A percentile compares a stretch with the other conserved stretches of the same genome.
Evolutionary conservation across 2,888 invertebrate species (phyloP).

Genomic region (Rhagophthalmus giganteus): DNA sequence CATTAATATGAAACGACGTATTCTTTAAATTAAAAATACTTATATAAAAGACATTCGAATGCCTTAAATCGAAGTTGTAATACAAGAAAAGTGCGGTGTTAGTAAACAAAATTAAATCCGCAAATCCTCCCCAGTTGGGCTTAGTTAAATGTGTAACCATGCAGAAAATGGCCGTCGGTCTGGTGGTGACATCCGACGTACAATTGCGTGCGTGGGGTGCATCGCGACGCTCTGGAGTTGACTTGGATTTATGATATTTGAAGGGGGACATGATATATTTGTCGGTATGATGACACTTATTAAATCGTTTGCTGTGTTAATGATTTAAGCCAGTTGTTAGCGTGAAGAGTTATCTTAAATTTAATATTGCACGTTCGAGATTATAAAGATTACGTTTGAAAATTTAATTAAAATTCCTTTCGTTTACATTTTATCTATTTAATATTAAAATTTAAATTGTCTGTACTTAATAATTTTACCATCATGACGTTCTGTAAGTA

Average conservation of each 20-base stretch:
- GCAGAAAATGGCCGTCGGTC: constrained; percentile 54
- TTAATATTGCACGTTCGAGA: too few relatives aligned
- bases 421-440: too few relatives aligned
- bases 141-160: constrained; percentile 45
- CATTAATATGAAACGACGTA: too few relatives aligned
- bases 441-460: too few relatives aligned
- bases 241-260: constrained; percentile 53
- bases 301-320: constrained; percentile 53
- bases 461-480: too few relatives aligned
- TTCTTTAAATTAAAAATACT: too few relatives aligned
- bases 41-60: too few relatives aligned
- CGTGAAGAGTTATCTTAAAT: neutral
- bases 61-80: too few relatives aligned
- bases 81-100: constrained; percentile 1
- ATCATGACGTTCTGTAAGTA: too few relatives aligned
- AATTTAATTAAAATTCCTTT: too few relatives aligned
- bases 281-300: constrained; percentile 54
- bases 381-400: too few relatives aligned
- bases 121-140: constrained; percentile 23
- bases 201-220: constrained; percentile 47
- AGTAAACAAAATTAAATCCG: constrained; percentile 26
- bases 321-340: constrained; percentile 36
- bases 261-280: constrained; percentile 48
- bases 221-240: constrained; percentile 45
- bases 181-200: constrained; percentile 54